Conservation (phyloP, 1,140 invertebrate species). For the Choristoneura fumiferana region DNA sequence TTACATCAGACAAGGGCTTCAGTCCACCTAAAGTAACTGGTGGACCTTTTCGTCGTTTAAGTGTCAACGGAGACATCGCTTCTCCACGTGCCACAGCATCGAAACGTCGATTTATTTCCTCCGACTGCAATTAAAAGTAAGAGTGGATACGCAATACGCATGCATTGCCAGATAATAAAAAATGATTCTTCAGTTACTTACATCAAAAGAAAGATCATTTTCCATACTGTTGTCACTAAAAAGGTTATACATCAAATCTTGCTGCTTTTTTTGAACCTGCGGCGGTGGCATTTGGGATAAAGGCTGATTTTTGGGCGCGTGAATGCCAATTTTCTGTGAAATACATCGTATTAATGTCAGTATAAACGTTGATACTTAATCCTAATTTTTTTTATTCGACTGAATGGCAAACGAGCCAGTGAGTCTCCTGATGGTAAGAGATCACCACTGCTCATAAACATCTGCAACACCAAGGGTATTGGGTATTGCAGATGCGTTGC, state of each 20-base stretch:
- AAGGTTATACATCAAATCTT: slow-evolving; percentile 32
- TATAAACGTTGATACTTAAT: no score
- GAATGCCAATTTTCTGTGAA: background rate
- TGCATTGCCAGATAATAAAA: no score
- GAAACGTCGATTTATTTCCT: slow-evolving; percentile 8
- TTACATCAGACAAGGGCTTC: background rate
- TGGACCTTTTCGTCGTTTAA: background rate
- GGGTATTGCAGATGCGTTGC: no score
- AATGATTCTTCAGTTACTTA: no score
- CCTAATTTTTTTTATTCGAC: no score
- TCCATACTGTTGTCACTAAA: slow-evolving; percentile 45
- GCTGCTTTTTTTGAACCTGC: background rate
- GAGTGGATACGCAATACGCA: no score
- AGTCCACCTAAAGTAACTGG: background rate
- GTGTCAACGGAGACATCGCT: background rate
- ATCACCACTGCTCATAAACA: no score
- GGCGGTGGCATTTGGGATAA: background rate
- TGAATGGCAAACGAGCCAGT: no score
- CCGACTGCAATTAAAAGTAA: background rate
- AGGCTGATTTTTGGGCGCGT: background rate
- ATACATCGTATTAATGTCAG: background rate
- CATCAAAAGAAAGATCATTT: slow-evolving; percentile 22
- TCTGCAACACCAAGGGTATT: no score
- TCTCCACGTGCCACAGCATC: background rate
- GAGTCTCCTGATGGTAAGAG: no score